phyloP scores from a whole-genome alignment of 37 sponge, comb jelly and placozoan genomes.

The Hexactinellida sp. region DNA sequence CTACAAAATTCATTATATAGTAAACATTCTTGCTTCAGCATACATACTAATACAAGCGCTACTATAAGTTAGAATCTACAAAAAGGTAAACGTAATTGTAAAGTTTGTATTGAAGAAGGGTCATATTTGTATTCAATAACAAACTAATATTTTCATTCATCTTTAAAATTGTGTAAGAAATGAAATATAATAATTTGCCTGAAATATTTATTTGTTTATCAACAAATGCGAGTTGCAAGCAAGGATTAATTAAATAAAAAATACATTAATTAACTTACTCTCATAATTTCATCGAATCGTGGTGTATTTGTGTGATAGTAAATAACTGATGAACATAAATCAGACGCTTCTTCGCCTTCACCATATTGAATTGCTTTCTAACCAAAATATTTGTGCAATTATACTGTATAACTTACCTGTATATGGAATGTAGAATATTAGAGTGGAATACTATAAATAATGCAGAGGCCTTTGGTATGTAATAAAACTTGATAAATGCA shows the following conservation, averaged over 20 bases:
- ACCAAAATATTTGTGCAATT: too few species aligned
- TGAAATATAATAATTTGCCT: too few species aligned
- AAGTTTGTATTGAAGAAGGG: too few species aligned
- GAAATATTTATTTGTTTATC: too few species aligned
- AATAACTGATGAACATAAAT: conserved; percentile 45
- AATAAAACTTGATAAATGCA: neutral
- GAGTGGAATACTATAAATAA: neutral
- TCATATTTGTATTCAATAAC: too few species aligned
- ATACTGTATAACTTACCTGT: too few species aligned
- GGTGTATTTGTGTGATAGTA: conserved; percentile 69
- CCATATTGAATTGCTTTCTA: conserved; percentile 40
- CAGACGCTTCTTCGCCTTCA: conserved; percentile 17
- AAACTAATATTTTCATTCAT: too few species aligned
- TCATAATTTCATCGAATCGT: conserved; percentile 52
- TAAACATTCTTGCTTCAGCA: neutral
- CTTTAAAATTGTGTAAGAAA: too few species aligned
- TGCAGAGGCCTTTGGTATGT: neutral
- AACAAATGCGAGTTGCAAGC: neutral
- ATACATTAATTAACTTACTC: conserved; percentile 18
- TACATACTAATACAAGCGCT: neutral
- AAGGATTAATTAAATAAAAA: neutral
- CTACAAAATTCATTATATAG: too few species aligned
- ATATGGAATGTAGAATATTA: too few species aligned
- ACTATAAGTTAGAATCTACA: too few species aligned
- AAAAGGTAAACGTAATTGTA: too few species aligned